These are phyloP conservation scores for Eptesicus fuscus DNA, from an alignment of 2,113 vertebrate genomes.

Conservation along the genomic window DNA sequence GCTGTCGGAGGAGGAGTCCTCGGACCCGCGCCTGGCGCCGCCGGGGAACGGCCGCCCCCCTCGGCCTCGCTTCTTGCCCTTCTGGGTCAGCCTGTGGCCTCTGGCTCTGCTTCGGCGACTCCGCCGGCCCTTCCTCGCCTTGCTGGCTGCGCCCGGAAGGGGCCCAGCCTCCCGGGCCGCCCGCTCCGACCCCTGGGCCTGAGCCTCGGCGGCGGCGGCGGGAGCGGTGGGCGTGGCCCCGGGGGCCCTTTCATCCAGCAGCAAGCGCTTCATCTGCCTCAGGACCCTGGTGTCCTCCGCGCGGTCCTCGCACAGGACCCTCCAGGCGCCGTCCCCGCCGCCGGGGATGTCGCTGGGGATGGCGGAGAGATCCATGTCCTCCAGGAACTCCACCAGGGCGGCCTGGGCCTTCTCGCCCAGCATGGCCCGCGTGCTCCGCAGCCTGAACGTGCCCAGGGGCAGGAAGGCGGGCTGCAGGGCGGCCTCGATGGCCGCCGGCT, in stretches of 20 bases:
- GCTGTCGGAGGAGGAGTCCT: not conserved
- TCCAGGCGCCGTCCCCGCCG: not conserved
- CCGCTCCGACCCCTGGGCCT: not conserved
- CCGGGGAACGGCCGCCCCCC: not conserved
- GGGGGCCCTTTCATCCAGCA: not conserved
- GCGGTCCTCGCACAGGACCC: not conserved
- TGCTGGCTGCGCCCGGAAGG: not conserved
- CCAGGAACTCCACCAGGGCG: not conserved
- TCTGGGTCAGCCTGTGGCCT: not conserved
- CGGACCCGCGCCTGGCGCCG: accelerated
- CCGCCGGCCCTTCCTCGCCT: not conserved
- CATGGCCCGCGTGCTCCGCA: not conserved
- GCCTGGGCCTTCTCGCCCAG: not conserved
- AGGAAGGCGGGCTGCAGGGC: not conserved
- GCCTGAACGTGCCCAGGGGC: constrained; percentile 10
- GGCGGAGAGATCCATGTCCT: not conserved
- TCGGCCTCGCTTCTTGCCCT: not conserved
- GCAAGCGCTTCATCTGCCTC: not conserved
- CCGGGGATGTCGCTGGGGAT: not conserved
- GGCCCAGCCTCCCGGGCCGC: not conserved
- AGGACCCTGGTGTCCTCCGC: not conserved
- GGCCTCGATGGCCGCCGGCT: not conserved
- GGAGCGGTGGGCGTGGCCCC: not conserved
- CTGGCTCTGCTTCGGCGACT: not conserved
- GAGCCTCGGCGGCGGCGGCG: not conserved